Conservation (phyloP, 2,797 vertebrate species). For the Cephalopachus bancanus region DNA sequence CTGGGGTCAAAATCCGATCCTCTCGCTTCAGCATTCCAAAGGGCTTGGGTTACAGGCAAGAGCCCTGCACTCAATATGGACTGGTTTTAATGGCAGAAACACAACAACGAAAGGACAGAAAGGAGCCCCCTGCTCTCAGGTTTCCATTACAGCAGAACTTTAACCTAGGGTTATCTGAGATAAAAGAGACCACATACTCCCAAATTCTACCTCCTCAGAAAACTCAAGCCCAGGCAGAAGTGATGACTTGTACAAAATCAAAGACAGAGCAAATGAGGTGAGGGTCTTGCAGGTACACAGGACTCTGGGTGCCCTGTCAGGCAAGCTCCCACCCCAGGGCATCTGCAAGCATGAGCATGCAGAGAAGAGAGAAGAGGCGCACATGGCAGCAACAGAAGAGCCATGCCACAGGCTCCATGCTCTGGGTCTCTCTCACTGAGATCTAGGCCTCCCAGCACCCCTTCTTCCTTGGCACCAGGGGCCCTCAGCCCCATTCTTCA, state of each 20-base stretch:
- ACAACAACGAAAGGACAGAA: neutral
- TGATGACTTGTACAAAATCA: constrained; percentile 10
- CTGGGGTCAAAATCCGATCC: no score
- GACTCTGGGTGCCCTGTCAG: neutral
- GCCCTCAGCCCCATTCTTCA: constrained; percentile 61
- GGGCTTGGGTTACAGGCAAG: no score
- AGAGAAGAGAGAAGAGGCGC: neutral
- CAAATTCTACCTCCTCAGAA: constrained; percentile 16
- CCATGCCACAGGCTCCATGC: constrained; percentile 54
- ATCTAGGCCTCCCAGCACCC: neutral
- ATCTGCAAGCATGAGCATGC: neutral
- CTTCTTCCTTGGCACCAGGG: constrained; percentile 53
- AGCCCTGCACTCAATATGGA: neutral
- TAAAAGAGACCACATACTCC: neutral
- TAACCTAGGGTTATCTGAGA: neutral
- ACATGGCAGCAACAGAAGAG: constrained; percentile 27
- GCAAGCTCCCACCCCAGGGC: neutral
- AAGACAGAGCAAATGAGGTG: neutral
- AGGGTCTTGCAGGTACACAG: neutral
- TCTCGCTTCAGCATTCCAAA: no score
- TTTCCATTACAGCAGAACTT: neutral
- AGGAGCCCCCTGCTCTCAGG: neutral
- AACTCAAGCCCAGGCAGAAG: constrained; percentile 31
- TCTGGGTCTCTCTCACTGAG: constrained; percentile 50
- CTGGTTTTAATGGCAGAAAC: neutral